Evolutionary conservation across 2,888 invertebrate species (phyloP), one percentile per base, ranked within the genome.

Genomic region (Xestia sexstrigata): DNA sequence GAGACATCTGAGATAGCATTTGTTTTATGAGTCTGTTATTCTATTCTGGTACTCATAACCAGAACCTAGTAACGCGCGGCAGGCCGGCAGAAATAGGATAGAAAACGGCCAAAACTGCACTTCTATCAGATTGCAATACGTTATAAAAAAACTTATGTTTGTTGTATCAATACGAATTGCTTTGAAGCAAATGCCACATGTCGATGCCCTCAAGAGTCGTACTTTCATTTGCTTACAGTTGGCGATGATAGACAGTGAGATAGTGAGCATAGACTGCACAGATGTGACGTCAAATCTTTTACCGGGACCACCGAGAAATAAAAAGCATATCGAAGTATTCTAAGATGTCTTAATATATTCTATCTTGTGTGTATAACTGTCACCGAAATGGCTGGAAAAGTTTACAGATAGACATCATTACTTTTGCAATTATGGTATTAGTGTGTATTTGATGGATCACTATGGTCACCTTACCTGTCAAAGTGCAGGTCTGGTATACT

Each of bases 391-490:
- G 45, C 15, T 5, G 4, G 15, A 15, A 47, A 47, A 47, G 45
- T 47, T 15, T 47, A 47, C 15, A 47, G 17, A 17, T 49, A 8
- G 20, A 49, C 49, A 49, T 7, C 5, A 49, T 6, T 49, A 17
- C 5, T 49, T 20, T 49, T 49, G 49, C 8, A 20, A 49, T 20
- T 49, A 49, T 49, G 47, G 47, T 7, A 20, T 49, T 49, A 49
- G 47, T 20, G 7, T 49, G 49, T 20, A 20, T 52, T 23, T 52
- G 52, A 9, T 52, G 23, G 6, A 23, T 52, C 52, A 52, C 23
- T 52, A 52, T 9, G 23, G 52, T 23, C 52, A 23, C 52, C 79
- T 73, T 30, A 78, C 79, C 7, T 30, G 39, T 63, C 2, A 42
- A 68, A 23, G 0, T 68, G 17, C 6, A 79, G 30, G 13, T 68